Conservation (phyloP, 1,140 invertebrate genomes). For the Drosophila ambigua region DNA sequence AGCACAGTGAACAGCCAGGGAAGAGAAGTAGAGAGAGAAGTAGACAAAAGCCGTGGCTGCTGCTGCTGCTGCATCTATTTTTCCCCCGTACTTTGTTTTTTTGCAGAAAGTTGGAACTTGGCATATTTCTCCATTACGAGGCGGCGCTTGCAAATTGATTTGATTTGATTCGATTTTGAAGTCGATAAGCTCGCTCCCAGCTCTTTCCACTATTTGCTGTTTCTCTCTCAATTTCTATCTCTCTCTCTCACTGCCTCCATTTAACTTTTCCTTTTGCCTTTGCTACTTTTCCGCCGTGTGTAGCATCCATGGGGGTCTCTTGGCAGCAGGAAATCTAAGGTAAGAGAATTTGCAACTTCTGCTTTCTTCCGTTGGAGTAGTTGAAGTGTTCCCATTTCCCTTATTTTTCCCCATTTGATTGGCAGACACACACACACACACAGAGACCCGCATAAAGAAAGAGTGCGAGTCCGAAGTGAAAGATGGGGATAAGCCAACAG, state of each 20-base stretch:
- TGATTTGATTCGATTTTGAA: slow-evolving; percentile 79
- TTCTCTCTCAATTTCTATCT: background rate
- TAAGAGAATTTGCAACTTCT: slow-evolving; percentile 56
- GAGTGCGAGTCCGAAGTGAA: slow-evolving; percentile 22
- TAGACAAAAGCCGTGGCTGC: slow-evolving; percentile 33
- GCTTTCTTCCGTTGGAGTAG: slow-evolving; percentile 29
- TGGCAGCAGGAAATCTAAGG: slow-evolving; percentile 40
- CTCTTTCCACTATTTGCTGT: slow-evolving; percentile 10
- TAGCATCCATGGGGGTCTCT: background rate
- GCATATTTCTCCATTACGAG: slow-evolving; percentile 78
- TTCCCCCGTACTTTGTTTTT: slow-evolving; percentile 50
- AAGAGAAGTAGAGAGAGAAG: background rate
- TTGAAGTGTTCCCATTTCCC: slow-evolving; percentile 24
- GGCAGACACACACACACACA: slow-evolving; percentile 35
- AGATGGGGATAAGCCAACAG: slow-evolving; percentile 57
- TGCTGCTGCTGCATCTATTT: slow-evolving; percentile 42
- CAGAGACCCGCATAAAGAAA: slow-evolving; percentile 18
- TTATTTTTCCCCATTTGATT: slow-evolving; percentile 33
- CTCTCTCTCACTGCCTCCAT: slow-evolving; percentile 1
- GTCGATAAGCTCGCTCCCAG: slow-evolving; percentile 63
- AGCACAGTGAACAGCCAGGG: background rate
- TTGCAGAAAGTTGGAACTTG: slow-evolving; percentile 57
- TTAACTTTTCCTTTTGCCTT: slow-evolving; percentile 11
- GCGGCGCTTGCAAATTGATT: slow-evolving; percentile 72
- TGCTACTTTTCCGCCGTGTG: no score